These are phyloP conservation scores for Peromyscus nudipes DNA, from an alignment of 2,797 vertebrate species.

Conservation along the genomic window DNA sequence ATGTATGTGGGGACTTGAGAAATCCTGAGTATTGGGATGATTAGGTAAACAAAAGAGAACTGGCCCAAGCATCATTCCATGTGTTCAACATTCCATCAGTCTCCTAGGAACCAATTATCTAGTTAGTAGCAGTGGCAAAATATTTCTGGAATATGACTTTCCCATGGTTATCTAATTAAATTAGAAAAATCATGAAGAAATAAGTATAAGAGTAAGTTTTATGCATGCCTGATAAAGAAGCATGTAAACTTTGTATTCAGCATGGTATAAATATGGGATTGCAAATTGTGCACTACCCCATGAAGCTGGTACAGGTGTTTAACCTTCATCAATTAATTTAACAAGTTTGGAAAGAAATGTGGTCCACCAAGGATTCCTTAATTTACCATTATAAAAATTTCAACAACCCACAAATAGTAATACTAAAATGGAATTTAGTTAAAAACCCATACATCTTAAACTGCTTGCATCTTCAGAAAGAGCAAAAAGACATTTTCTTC, in stretches of 20 bases:
- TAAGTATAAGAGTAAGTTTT: not conserved
- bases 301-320: not conserved
- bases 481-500: not conserved
- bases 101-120: not conserved
- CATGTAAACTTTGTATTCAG: not conserved
- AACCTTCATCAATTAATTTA: not conserved
- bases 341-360: slow-evolving; percentile 11
- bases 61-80: not conserved
- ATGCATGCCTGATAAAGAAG: not conserved
- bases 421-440: not conserved
- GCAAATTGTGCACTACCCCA: not conserved
- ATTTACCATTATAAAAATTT: not conserved
- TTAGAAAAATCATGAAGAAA: not conserved
- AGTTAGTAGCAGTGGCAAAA: not conserved
- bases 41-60: not conserved
- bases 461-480: not conserved
- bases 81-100: not conserved
- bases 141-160: not conserved
- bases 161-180: not conserved
- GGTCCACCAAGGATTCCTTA: not conserved
- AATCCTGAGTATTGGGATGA: not conserved
- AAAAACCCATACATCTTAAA: not conserved
- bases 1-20: not conserved
- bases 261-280: not conserved
- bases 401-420: not conserved